Base-by-base conservation (phyloP, 2,888 invertebrate species). In the Chymomyza amoena region DNA sequence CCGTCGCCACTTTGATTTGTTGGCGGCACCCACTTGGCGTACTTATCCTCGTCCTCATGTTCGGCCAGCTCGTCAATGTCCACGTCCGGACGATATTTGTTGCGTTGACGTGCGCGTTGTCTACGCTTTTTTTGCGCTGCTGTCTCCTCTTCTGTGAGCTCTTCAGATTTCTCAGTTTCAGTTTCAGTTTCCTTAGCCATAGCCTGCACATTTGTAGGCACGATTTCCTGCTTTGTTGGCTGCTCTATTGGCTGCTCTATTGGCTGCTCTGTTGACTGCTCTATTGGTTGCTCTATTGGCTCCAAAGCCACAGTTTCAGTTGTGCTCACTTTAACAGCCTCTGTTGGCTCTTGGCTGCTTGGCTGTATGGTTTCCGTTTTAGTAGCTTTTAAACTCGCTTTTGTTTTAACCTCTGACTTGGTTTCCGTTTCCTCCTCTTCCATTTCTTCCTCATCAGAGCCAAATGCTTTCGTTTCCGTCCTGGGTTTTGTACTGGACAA, bases 11-110 rank as follows among this genome's bases (percentile, higher is more conserved):
- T 93, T 91, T 97, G 96, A 87, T 94, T 93, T 77, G 92, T 83
- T 0, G 97, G 97, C 4, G 97, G 96, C 54, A 96, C 91, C 97
- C 97, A 97, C 87, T 94, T 94, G 9, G 94, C 95, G 90, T 95
- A 96, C 87, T 96, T 94, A 69, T 94, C 94, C 20, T 90, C 91
- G 45, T 91, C 89, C 13, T 93, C 92, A 68, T 93, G 92, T 77
- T 93, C 93, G 61, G 90, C 92, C 66, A 88, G 77, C 70, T 92
- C 91, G n/a, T 89, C 90, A 70, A 90, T 90, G 74, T 92, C 92
- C 56, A 91, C 85, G 70, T 91, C 91, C 63, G 89, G 89, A 0
- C 92, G 89, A 36, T 89, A 82, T 59, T 88, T 89, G 20, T 80
- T 85, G n/a, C 92, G 90, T 45, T 86, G 81, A 20, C 92, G 81